phyloP scores from a whole-genome alignment of 92 coral and sea anemone species.

The Umimayanthus chanpuru region DNA sequence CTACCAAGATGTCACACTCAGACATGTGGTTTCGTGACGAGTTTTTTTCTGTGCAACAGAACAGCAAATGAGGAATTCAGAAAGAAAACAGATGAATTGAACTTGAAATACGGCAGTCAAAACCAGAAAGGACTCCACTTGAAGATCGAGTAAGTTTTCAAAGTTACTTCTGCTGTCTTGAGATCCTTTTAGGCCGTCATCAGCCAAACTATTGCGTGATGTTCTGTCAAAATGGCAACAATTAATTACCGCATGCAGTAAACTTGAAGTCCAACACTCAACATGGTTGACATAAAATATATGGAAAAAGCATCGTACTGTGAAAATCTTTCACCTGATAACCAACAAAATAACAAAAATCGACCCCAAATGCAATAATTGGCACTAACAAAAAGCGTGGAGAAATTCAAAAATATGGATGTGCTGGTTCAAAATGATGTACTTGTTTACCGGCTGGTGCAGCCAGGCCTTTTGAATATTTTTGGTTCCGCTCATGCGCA shows the following conservation, averaged over 20 bases:
- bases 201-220: background rate
- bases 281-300: background rate
- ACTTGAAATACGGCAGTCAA: background rate
- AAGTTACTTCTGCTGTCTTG: background rate
- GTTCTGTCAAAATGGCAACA: background rate
- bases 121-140: background rate
- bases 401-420: background rate
- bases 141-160: background rate
- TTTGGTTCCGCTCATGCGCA: conserved; percentile 61
- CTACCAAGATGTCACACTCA: no score
- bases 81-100: no score
- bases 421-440: conserved; percentile 32
- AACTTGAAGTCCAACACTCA: background rate
- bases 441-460: conserved; percentile 50
- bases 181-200: background rate
- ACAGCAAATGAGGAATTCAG: no score
- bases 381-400: background rate
- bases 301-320: background rate
- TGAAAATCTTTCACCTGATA: background rate
- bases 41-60: background rate
- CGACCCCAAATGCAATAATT: background rate
- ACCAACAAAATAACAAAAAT: background rate
- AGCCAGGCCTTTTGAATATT: conserved; percentile 5
- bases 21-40: background rate
- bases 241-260: no score